These are phyloP conservation scores for Pseudomyrmex sp. DNA, from an alignment of 1,140 invertebrate species.

Conservation along the genomic window DNA sequence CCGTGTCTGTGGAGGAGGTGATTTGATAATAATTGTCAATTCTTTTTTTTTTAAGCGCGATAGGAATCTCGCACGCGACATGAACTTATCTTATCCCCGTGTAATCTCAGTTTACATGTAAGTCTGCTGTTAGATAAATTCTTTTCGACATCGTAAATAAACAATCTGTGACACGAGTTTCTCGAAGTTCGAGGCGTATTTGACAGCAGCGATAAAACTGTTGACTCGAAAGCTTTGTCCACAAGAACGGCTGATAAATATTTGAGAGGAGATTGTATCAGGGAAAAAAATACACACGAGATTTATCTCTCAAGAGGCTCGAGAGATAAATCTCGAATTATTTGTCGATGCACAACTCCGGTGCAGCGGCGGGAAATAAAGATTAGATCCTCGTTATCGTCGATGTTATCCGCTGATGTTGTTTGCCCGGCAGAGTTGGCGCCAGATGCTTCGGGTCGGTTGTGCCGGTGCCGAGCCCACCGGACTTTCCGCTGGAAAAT, in stretches of 20 bases:
- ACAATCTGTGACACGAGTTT: not conserved
- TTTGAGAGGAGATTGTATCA: conserved; percentile 59
- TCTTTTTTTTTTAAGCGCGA: no score
- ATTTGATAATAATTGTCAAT: no score
- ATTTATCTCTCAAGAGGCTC: conserved; percentile 26
- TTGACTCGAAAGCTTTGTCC: conserved; percentile 41
- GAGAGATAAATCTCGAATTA: conserved; percentile 23
- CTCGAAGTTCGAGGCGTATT: not conserved
- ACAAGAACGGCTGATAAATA: conserved; percentile 66
- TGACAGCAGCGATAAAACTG: conserved; percentile 64
- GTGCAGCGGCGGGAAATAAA: not conserved
- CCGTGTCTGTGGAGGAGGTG: no score
- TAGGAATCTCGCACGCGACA: no score
- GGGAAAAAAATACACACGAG: not conserved
- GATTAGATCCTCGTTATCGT: not conserved
- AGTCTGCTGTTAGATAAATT: no score
- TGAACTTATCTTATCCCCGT: no score
- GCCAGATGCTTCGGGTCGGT: conserved; percentile 86
- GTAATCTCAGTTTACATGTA: no score
- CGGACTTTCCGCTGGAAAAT: conserved; percentile 91
- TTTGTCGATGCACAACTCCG: not conserved
- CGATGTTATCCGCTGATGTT: conserved; percentile 5
- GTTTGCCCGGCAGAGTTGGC: conserved; percentile 76
- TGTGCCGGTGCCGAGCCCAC: conserved; percentile 87
- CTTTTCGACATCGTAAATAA: not conserved